These are phyloP conservation scores for Ceyx erithaca DNA, from an alignment of 2,797 vertebrate genomes.

Conservation along the genomic window DNA sequence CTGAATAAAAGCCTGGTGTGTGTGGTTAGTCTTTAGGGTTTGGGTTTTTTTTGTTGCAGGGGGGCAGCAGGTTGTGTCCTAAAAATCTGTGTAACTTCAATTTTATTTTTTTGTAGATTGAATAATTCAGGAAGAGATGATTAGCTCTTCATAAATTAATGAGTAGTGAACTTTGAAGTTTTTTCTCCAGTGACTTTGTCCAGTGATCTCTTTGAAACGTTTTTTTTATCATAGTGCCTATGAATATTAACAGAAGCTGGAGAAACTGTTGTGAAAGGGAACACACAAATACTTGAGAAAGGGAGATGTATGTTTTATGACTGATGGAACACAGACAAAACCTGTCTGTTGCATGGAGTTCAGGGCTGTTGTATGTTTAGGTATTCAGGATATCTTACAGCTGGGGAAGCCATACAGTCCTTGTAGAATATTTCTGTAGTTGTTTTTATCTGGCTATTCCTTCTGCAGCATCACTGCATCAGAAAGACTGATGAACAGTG, in stretches of 20 bases:
- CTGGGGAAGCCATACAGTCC: background rate
- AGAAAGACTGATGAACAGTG: background rate
- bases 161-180: background rate
- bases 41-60: background rate
- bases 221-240: background rate
- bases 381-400: background rate
- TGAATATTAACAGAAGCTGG: background rate
- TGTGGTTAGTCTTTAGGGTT: background rate
- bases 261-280: background rate
- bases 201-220: background rate
- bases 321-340: background rate
- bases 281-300: background rate
- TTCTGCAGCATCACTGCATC: background rate
- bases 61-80: background rate
- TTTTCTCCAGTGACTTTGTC: background rate
- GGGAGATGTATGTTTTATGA: background rate
- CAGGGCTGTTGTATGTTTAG: background rate
- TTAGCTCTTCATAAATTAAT: background rate
- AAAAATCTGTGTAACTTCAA: background rate
- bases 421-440: background rate
- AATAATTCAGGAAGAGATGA: background rate
- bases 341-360: background rate
- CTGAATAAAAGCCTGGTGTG: background rate
- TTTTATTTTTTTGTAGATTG: background rate
- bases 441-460: background rate